Base-by-base conservation (phyloP, 1,140 invertebrate species). In the Notospermus geniculatus region DNA sequence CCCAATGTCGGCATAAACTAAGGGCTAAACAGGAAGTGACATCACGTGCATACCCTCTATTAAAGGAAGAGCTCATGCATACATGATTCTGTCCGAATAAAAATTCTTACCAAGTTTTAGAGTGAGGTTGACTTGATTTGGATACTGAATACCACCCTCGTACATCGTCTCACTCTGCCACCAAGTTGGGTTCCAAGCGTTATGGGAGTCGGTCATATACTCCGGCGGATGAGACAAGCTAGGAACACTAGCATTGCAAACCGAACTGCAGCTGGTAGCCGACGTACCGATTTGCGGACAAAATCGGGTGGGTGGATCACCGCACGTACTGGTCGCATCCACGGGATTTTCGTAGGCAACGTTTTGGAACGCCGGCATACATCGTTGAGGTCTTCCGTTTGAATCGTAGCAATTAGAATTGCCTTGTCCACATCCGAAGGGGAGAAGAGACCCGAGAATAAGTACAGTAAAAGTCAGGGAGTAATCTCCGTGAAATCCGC, bases 111-210 rank as follows among this genome's bases (percentile, higher is more conserved):
- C 86, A 58, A 99, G 85, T 75, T 89, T 85, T 13, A 98, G 82
- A 0, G 94, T 98, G 22, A 99, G 82, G 80, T 97, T 97, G 32
- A 98, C 93, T 81, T 89, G 87, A 71, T 89, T 90, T 0, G 93
- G 91, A 76, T 89, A 91, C 76, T 96, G 91, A 19, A 97, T 89
- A n/a, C 68, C 23, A n/a, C n/a, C n/a, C 70, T 98, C 92, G 65
- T 87, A 87, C 92, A 99, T 97, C 0, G 97, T 98, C 72, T 97
- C 92, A 1, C 93, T 97, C 75, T 98, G 95, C 96, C 96, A 99
- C 93, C 94, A 98, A 0, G 97, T 97, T 64, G 89, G 88, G 74
- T 94, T 91, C 1, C 17, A 9, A 63, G 90, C 87, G 63, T 89
- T 89, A 67, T 95, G 91, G 71, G 92, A 86, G 80, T 99, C 97